These are phyloP conservation scores for Drosophila picticornis DNA, from an alignment of 2,888 invertebrate genomes.

Conservation along the genomic window DNA sequence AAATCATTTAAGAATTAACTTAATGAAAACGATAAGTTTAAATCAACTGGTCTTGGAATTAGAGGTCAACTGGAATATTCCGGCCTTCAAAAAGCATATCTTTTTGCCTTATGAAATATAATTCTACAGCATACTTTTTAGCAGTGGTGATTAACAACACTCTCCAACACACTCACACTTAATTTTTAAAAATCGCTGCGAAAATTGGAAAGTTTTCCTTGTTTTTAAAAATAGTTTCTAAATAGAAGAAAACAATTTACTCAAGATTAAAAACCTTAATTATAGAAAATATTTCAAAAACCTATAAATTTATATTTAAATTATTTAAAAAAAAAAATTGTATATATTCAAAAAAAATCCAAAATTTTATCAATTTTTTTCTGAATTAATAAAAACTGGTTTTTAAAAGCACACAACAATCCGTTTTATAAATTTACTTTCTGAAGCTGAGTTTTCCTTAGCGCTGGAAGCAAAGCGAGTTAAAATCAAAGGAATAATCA, in stretches of 20 bases:
- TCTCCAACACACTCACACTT: background rate
- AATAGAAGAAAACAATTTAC: background rate
- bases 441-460: background rate
- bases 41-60: background rate
- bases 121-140: background rate
- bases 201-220: background rate
- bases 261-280: background rate
- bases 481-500: background rate
- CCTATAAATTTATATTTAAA: no score
- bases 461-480: background rate
- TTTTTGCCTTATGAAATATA: background rate
- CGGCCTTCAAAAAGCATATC: background rate
- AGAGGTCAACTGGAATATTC: background rate
- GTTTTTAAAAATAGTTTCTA: background rate
- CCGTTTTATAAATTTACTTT: background rate
- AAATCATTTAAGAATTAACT: background rate
- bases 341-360: no score
- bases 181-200: background rate
- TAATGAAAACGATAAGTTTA: background rate
- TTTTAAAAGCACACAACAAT: background rate
- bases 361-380: no score
- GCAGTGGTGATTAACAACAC: background rate
- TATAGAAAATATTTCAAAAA: background rate
- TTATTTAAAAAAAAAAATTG: background rate
- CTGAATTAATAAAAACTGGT: background rate